Conservation (phyloP, 1,140 invertebrate genomes). For the Drosophila neocordata region DNA sequence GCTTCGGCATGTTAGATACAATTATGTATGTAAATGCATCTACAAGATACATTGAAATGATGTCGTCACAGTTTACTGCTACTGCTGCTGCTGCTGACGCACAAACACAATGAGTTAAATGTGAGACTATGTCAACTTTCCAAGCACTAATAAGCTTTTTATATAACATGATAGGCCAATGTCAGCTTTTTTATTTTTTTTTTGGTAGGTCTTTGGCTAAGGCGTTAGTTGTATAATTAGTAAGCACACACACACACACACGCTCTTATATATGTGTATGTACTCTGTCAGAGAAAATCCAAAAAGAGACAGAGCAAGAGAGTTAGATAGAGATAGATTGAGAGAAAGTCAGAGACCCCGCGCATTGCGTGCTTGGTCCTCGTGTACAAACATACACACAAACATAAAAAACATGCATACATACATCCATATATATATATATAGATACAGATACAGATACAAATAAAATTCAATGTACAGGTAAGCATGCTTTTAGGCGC, state of each 20-base stretch:
- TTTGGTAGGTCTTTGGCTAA: conserved; percentile 31
- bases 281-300: no score
- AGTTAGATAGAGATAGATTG: not conserved
- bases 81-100: conserved; percentile 42
- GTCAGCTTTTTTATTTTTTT: conserved; percentile 23
- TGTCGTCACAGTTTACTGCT: conserved; percentile 31
- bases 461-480: conserved; percentile 30
- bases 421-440: conserved; percentile 22
- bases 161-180: conserved; percentile 44
- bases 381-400: conserved; percentile 29
- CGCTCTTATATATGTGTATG: conserved; percentile 14
- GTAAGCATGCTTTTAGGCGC: conserved; percentile 75
- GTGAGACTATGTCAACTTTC: conserved; percentile 39
- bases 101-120: conserved; percentile 11
- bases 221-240: conserved; percentile 30
- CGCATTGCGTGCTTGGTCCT: conserved; percentile 52
- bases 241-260: conserved; percentile 11
- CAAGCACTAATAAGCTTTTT: conserved; percentile 58
- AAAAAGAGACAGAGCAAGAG: not conserved
- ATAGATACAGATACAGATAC: not conserved
- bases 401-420: conserved; percentile 26
- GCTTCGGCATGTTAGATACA: conserved; percentile 10
- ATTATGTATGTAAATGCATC: conserved; percentile 39
- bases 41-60: conserved; percentile 49
- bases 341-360: not conserved